phyloP scores from a whole-genome alignment of 1,140 invertebrate genomes.

The Pissodes strobi region DNA sequence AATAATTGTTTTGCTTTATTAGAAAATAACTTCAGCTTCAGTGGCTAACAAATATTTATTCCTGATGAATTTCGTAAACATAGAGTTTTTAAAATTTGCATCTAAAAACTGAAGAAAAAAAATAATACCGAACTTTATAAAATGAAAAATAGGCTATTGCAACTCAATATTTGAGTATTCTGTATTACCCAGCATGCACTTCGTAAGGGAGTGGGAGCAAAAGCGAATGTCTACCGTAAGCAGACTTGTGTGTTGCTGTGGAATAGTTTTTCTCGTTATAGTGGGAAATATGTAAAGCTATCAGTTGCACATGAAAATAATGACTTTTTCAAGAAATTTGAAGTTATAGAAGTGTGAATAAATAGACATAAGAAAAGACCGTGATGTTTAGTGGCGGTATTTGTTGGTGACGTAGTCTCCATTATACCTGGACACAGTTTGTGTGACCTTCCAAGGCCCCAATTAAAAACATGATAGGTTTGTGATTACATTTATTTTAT shows the following conservation, averaged over 20 bases:
- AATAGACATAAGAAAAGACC: not conserved
- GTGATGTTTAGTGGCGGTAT: slow-evolving; percentile 31
- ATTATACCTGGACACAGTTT: slow-evolving; percentile 38
- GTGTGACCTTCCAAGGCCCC: slow-evolving; percentile 37
- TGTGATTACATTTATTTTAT: slow-evolving; percentile 6
- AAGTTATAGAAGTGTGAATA: slow-evolving; percentile 25
- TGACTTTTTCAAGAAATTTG: slow-evolving; percentile 16
- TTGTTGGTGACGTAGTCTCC: slow-evolving; percentile 40
- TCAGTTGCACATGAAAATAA: slow-evolving; percentile 11
- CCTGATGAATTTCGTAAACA: no score
- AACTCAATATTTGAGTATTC: slow-evolving; percentile 25
- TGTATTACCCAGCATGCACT: slow-evolving; percentile 44
- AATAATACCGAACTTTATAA: no score
- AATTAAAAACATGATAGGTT: slow-evolving; percentile 40
- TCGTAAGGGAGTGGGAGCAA: slow-evolving; percentile 41
- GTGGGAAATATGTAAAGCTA: slow-evolving; percentile 1
- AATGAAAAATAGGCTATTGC: slow-evolving; percentile 13
- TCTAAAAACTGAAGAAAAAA: no score
- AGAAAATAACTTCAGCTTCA: no score
- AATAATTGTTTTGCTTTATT: no score
- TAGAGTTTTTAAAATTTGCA: no score
- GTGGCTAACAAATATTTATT: no score
- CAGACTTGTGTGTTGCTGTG: slow-evolving; percentile 21
- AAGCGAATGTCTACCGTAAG: slow-evolving; percentile 28
- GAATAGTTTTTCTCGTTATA: slow-evolving; percentile 10